Conservation (phyloP, 2,797 vertebrate genomes). For the Tapirus indicus region DNA sequence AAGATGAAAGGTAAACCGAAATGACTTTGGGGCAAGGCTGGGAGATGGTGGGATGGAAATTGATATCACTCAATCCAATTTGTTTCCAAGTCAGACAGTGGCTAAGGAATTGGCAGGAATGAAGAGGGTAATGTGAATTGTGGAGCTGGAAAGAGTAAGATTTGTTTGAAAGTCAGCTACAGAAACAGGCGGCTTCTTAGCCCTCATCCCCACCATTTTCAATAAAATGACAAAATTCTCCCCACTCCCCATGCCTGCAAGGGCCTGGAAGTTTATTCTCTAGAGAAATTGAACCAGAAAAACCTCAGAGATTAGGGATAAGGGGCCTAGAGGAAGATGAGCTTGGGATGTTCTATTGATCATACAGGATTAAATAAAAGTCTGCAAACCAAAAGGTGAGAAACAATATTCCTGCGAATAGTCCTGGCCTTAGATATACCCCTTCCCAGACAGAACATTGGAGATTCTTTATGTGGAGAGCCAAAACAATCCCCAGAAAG, state of each 20-base stretch:
- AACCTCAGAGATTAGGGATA: not conserved
- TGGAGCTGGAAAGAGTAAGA: not conserved
- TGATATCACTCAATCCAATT: not conserved
- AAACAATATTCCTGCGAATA: not conserved
- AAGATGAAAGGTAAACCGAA: not conserved
- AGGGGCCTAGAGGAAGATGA: not conserved
- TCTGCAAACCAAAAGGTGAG: not conserved
- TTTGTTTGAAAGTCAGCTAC: constrained; percentile 1
- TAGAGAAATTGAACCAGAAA: not conserved
- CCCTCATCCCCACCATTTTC: not conserved
- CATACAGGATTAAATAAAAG: not conserved
- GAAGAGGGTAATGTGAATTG: not conserved
- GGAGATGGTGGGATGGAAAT: not conserved
- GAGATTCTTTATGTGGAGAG: not conserved
- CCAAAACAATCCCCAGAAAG: not conserved
- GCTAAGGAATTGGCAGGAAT: not conserved
- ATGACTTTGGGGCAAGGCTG: not conserved
- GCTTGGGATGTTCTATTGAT: not conserved
- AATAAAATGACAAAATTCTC: not conserved
- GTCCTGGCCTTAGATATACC: not conserved
- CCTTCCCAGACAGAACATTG: not conserved
- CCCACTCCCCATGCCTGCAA: not conserved
- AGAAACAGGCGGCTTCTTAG: not conserved
- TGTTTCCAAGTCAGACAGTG: not conserved
- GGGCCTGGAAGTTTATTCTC: not conserved